Evolutionary conservation across 2,888 invertebrate genomes (phyloP).

Genomic region (Dynastes hyllus): DNA sequence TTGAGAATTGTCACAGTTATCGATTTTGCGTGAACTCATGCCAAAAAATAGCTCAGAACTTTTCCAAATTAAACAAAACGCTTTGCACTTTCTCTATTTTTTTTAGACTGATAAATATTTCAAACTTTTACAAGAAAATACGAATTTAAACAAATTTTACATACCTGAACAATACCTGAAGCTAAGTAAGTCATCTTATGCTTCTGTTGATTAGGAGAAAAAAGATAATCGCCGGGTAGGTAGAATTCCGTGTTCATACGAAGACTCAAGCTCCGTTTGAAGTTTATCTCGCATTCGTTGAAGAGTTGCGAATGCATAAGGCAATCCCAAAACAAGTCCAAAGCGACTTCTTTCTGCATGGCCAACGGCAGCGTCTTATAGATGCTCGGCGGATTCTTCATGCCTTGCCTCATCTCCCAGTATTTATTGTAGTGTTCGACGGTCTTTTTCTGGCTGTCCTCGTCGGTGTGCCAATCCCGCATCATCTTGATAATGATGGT

Average conservation of each 20-base stretch:
- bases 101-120: no score
- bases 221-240: slow-evolving; percentile 73
- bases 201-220: slow-evolving; percentile 72
- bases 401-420: slow-evolving; percentile 73
- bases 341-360: slow-evolving; percentile 73
- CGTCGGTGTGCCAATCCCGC: slow-evolving; percentile 51
- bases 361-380: slow-evolving; percentile 71
- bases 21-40: no score
- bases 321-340: slow-evolving; percentile 73
- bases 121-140: not conserved
- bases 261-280: slow-evolving; percentile 71
- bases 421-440: slow-evolving; percentile 72
- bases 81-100: no score
- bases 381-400: slow-evolving; percentile 70
- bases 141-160: not conserved
- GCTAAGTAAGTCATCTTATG: slow-evolving; percentile 73
- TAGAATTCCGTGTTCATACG: slow-evolving; percentile 73
- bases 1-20: no score
- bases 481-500: slow-evolving; percentile 49
- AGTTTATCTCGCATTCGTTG: slow-evolving; percentile 72
- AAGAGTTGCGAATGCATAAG: slow-evolving; percentile 74
- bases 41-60: no score
- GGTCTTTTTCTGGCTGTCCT: slow-evolving; percentile 48
- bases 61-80: no score
- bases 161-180: slow-evolving; percentile 73